A percentile compares a stretch with the other conserved stretches of the same genome.
These are phyloP conservation scores for Cyphotilapia sp. DNA, from an alignment of 2,113 vertebrate genomes.

Conservation along the genomic window DNA sequence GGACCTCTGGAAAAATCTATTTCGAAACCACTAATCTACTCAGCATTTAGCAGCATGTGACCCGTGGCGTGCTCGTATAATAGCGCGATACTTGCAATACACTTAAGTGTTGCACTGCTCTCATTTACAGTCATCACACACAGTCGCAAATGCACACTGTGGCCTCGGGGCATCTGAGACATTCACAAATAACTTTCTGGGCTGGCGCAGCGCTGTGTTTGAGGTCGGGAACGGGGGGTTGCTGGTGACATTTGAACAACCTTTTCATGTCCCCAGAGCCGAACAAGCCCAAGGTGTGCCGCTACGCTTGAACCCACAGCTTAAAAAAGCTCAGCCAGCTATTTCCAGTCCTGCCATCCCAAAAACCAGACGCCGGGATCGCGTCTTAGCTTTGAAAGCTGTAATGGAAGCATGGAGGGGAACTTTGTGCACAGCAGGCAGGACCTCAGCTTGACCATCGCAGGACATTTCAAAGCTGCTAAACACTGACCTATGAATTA, in stretches of 20 bases:
- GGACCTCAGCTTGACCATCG: neutral
- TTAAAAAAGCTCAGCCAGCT: slow-evolving; percentile 40
- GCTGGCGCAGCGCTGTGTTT: slow-evolving; percentile 15
- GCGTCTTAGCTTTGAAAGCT: neutral
- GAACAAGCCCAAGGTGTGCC: slow-evolving; percentile 42
- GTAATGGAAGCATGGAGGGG: neutral
- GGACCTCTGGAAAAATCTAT: neutral
- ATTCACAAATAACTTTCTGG: slow-evolving; percentile 45
- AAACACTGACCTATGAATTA: neutral
- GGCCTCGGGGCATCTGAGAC: slow-evolving; percentile 35
- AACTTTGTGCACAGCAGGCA: neutral
- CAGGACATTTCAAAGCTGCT: neutral
- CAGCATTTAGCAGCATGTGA: neutral
- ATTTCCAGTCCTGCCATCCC: slow-evolving; percentile 23
- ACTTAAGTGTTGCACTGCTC: neutral
- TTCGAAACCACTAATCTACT: neutral
- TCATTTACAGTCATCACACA: slow-evolving; percentile 27
- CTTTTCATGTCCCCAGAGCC: slow-evolving; percentile 48
- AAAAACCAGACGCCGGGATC: slow-evolving; percentile 21
- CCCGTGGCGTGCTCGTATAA: neutral
- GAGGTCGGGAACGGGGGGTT: neutral
- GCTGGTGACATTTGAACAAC: slow-evolving; percentile 63
- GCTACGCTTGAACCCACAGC: slow-evolving; percentile 35
- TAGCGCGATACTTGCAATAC: neutral
- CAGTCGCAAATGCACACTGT: neutral